Conservation (phyloP, 2,888 invertebrate species). For the Harpagoxenus sublaevis region DNA sequence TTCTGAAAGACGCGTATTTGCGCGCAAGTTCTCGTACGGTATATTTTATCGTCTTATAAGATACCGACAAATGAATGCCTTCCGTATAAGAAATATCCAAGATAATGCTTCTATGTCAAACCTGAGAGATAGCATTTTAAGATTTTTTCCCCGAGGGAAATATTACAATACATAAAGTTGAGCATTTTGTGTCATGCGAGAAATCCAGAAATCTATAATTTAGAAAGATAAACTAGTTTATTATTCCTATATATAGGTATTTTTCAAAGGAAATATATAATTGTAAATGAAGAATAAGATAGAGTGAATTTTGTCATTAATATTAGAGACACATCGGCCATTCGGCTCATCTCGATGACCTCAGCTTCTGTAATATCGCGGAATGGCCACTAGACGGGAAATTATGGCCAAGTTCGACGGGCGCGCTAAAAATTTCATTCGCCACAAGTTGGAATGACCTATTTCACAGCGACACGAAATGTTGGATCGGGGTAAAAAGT, state of each 20-base stretch:
- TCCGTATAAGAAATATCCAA: neutral
- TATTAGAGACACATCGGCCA: neutral
- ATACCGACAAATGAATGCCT: constrained; percentile 13
- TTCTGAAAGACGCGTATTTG: neutral
- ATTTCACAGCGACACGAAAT: constrained; percentile 44
- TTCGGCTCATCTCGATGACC: neutral
- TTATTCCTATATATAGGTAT: no score
- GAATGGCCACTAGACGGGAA: neutral
- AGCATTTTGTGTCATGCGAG: neutral
- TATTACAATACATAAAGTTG: neutral
- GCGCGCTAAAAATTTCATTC: constrained; percentile 48
- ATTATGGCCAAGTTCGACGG: constrained; percentile 48
- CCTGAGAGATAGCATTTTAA: neutral
- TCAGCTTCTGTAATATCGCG: constrained; percentile 14
- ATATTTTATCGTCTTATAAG: neutral
- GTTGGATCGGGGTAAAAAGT: constrained; percentile 39
- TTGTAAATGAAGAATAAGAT: neutral
- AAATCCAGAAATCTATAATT: constrained; percentile 1
- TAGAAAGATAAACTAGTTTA: neutral
- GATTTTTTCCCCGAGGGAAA: neutral
- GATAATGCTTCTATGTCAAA: neutral
- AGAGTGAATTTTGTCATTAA: neutral
- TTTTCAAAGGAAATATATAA: neutral
- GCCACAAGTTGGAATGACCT: constrained; percentile 38
- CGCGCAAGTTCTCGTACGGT: neutral